These are phyloP conservation scores for Drosophila mettleri DNA, from an alignment of 2,888 invertebrate species.

Conservation along the genomic window DNA sequence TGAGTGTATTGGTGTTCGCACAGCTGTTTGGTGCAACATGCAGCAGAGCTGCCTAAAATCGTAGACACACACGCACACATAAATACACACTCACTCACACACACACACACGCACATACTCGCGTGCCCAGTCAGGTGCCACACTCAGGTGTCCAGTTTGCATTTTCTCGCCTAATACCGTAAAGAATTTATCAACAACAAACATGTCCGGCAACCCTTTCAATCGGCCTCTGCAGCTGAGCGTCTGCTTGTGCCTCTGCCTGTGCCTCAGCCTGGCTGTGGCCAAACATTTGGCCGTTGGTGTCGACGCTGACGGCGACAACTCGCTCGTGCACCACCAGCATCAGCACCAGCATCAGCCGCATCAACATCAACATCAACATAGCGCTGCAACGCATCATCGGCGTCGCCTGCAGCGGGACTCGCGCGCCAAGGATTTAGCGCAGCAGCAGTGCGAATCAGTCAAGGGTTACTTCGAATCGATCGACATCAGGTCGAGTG, in stretches of 20 bases:
- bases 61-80: conserved; percentile 15
- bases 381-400: conserved; percentile 68
- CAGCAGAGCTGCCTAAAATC: conserved; percentile 53
- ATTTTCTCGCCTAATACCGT: conserved; percentile 21
- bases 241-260: conserved; percentile 42
- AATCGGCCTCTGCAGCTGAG: conserved; percentile 42
- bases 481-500: conserved; percentile 83
- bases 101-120: conserved; percentile 6
- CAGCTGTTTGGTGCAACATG: conserved; percentile 74
- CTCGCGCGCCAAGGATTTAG: conserved; percentile 72
- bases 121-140: conserved; percentile 14
- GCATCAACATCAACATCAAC: conserved; percentile 60
- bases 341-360: conserved; percentile 31
- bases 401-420: conserved; percentile 80
- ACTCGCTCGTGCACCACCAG: conserved; percentile 22
- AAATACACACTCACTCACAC: background rate
- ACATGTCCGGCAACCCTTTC: conserved; percentile 49
- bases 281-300: conserved; percentile 63
- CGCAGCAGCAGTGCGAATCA: conserved; percentile 77
- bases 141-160: conserved; percentile 32
- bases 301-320: conserved; percentile 31
- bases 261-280: conserved; percentile 43
- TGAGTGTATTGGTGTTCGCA: conserved; percentile 63
- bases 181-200: conserved; percentile 45
- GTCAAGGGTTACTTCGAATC: conserved; percentile 83